phyloP scores from a whole-genome alignment of 2,888 invertebrate genomes.

The Alviniconcha strummeri region DNA sequence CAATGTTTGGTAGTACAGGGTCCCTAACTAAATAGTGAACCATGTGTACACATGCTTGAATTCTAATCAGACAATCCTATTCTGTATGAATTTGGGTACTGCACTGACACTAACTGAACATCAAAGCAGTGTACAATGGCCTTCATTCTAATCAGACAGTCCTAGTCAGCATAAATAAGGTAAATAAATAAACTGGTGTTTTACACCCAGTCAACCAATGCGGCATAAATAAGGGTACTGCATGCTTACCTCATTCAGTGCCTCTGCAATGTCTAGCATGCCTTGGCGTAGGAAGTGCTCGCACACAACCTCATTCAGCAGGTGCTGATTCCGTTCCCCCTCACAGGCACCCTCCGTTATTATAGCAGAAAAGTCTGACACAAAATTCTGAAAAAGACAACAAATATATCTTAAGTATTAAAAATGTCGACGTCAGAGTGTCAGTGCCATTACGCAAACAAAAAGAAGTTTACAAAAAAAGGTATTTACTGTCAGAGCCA shows the following conservation, averaged over 20 bases:
- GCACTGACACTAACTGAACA: no score
- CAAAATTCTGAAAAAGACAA: slow-evolving; percentile 82
- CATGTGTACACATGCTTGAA: no score
- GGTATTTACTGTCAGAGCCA: neutral
- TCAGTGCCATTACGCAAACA: no score
- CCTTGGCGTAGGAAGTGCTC: slow-evolving; percentile 97
- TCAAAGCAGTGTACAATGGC: no score
- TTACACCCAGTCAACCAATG: no score
- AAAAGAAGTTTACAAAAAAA: neutral
- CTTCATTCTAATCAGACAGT: no score
- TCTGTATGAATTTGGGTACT: no score
- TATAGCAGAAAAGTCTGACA: slow-evolving; percentile 91
- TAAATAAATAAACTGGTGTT: no score
- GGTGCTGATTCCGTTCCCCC: slow-evolving; percentile 80
- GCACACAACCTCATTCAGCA: slow-evolving; percentile 91
- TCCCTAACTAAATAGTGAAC: no score
- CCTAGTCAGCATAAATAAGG: no score
- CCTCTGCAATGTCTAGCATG: slow-evolving; percentile 92
- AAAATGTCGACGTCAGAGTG: neutral
- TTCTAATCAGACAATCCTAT: no score
- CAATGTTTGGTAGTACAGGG: no score
- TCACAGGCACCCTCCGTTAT: slow-evolving; percentile 89
- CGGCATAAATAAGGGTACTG: neutral
- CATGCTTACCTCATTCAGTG: slow-evolving; percentile 79
- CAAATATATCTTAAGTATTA: neutral